phyloP scores from a whole-genome alignment of 2,113 vertebrate species.

The Atlantisia rogersi region DNA sequence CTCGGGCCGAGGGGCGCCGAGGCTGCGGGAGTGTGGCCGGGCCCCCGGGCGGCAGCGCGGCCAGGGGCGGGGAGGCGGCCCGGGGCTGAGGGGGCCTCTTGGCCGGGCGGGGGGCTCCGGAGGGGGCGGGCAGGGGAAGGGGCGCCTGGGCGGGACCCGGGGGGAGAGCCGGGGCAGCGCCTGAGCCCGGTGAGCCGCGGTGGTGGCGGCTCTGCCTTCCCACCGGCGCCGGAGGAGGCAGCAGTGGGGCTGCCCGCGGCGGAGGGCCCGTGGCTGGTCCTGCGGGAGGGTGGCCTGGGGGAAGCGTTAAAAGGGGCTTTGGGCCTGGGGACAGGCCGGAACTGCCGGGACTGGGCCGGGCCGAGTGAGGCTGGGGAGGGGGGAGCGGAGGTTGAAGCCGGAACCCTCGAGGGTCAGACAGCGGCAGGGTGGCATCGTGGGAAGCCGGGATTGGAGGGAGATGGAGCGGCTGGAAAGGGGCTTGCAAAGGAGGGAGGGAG shows the following conservation, averaged over 20 bases:
- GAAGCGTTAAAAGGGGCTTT: background rate
- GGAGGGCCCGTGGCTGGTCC: background rate
- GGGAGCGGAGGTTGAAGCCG: background rate
- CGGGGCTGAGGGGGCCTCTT: background rate
- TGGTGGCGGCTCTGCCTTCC: background rate
- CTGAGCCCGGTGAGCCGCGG: background rate
- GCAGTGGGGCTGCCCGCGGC: background rate
- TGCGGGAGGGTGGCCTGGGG: background rate
- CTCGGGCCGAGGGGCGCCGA: background rate
- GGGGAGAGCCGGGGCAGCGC: background rate
- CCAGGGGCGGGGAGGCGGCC: background rate
- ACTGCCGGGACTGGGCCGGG: background rate
- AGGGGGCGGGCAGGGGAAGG: constrained; percentile 11
- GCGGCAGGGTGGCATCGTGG: fast-evolving
- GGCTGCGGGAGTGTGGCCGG: background rate
- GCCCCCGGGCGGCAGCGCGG: background rate
- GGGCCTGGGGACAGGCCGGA: background rate
- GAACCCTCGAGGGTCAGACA: background rate
- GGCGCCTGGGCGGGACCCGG: background rate
- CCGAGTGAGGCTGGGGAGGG: too few relatives aligned
- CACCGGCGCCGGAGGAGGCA: background rate
- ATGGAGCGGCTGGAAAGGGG: background rate
- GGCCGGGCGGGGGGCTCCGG: too few relatives aligned
- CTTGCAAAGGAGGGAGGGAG: background rate
- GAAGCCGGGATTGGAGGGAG: background rate